phyloP scores from a whole-genome alignment of 2,797 vertebrate genomes.

The Hyperoplus lanceolatus region DNA sequence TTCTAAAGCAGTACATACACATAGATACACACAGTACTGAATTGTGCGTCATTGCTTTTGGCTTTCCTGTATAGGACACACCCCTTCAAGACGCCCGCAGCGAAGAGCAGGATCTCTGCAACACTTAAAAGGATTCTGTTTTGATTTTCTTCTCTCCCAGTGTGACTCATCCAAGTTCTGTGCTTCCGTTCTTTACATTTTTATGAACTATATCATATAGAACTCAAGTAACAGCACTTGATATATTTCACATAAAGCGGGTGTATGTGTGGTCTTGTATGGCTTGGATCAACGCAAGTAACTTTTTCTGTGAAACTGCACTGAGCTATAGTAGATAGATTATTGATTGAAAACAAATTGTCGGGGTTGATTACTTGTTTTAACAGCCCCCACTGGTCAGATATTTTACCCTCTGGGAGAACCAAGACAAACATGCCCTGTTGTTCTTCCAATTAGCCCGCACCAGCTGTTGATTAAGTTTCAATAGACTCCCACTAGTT shows the following conservation, averaged over 20 bases:
- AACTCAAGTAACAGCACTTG: constrained; percentile 10
- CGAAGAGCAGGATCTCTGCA: constrained; percentile 12
- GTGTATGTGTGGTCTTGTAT: no score
- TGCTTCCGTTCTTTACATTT: constrained; percentile 34
- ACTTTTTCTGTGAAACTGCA: neutral
- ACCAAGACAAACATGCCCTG: constrained; percentile 50
- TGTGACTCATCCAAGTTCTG: constrained; percentile 60
- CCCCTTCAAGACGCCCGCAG: constrained; percentile 7
- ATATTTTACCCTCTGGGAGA: constrained; percentile 47
- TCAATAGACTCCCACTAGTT: constrained; percentile 75
- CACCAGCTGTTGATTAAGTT: constrained; percentile 80
- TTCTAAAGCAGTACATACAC: neutral
- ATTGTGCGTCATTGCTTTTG: neutral
- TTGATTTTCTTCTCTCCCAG: constrained; percentile 28
- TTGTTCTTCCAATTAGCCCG: constrained; percentile 67
- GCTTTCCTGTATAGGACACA: constrained; percentile 4
- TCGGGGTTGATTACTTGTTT: constrained; percentile 42
- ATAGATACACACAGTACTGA: neutral
- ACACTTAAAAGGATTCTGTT: constrained; percentile 50
- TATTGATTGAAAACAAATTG: constrained; percentile 33
- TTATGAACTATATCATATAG: constrained; percentile 34
- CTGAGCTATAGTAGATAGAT: neutral
- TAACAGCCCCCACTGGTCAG: constrained; percentile 24
- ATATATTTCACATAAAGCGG: constrained; percentile 5
- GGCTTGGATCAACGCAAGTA: neutral